phyloP scores from a whole-genome alignment of 92 coral and sea anemone genomes.

The Metridium senile region DNA sequence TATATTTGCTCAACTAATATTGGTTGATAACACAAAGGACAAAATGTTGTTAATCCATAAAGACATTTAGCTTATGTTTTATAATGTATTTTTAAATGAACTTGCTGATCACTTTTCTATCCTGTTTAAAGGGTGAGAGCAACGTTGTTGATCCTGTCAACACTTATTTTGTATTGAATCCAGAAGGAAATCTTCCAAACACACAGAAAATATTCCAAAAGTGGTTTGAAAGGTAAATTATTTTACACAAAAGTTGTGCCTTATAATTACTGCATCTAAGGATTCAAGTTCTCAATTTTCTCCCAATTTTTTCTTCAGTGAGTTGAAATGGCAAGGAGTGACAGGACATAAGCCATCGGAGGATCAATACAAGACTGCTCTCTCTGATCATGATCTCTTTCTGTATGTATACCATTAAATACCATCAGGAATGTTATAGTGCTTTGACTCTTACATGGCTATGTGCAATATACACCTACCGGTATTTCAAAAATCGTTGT shows the following conservation, averaged over 20 bases:
- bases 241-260: too few species aligned
- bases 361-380: conserved; percentile 76
- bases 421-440: too few species aligned
- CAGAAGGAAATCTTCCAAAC: conserved; percentile 80
- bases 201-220: conserved; percentile 88
- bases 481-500: too few species aligned
- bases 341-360: conserved; percentile 83
- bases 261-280: too few species aligned
- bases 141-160: conserved; percentile 59
- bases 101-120: too few species aligned
- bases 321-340: conserved; percentile 82
- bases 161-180: conserved; percentile 88
- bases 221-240: conserved; percentile 91
- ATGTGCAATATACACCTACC: too few species aligned
- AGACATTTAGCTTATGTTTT: too few species aligned
- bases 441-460: too few species aligned
- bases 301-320: conserved; percentile 66
- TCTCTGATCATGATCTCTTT: conserved; percentile 82
- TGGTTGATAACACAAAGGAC: too few species aligned
- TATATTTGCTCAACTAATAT: background rate
- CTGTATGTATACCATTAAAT: conserved; percentile 65
- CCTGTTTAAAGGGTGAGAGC: background rate
- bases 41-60: too few species aligned
- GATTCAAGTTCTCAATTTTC: too few species aligned
- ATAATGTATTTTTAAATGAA: too few species aligned